Conservation (phyloP, 2,113 vertebrate species). For the Carettochelys insculpta region DNA sequence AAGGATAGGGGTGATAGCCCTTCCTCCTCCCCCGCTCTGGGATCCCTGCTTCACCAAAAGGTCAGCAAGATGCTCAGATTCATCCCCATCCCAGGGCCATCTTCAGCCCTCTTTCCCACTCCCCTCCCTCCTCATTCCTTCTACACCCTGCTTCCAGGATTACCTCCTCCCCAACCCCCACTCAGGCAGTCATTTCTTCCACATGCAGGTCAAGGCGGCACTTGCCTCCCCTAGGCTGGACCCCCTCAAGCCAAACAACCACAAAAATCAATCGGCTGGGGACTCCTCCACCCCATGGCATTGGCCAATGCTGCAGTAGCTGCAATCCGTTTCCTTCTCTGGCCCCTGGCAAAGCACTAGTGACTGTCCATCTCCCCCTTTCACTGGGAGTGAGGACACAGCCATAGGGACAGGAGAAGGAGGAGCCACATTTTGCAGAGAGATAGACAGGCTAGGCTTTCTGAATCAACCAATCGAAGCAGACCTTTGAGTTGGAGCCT, state of each 20-base stretch:
- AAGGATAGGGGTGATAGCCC: too few relatives aligned
- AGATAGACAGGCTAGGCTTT: too few relatives aligned
- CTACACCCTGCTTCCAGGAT: neutral
- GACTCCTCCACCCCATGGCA: neutral
- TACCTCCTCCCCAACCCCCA: neutral
- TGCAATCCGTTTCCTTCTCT: neutral
- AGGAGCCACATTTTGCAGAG: too few relatives aligned
- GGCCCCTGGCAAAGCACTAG: rapidly evolving
- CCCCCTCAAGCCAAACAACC: neutral
- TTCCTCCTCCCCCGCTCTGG: too few relatives aligned
- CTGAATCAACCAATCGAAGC: neutral
- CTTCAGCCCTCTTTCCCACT: neutral
- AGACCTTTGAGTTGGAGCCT: neutral
- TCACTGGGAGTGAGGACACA: neutral
- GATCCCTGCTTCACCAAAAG: neutral
- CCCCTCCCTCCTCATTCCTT: neutral
- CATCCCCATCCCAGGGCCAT: rapidly evolving
- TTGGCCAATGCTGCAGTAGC: neutral
- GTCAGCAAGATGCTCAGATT: too few relatives aligned
- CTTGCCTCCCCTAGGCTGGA: neutral
- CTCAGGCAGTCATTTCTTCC: neutral
- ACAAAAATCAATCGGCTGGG: neutral
- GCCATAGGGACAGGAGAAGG: slow-evolving; percentile 63
- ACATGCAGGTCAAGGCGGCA: neutral
- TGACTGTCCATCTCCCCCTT: neutral